phyloP scores from a whole-genome alignment of 2,113 vertebrate species.

The Catharus bicknelli region DNA sequence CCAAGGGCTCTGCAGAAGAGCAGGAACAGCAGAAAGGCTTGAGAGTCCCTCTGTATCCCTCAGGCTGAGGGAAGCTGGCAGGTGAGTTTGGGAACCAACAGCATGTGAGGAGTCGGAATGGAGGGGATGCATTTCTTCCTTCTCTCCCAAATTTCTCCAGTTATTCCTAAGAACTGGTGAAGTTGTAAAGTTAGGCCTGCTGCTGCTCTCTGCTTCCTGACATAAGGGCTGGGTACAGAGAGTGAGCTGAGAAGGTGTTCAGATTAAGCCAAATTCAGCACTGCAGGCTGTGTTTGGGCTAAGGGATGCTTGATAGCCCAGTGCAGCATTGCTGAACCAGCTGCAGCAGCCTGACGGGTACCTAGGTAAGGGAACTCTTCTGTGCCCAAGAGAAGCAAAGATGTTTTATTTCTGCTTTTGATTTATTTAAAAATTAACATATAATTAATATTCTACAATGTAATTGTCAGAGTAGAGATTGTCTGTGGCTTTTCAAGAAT shows the following conservation, averaged over 20 bases:
- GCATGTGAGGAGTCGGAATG: background rate
- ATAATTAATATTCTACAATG: background rate
- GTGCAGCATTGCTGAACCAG: rapidly evolving
- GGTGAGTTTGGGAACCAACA: background rate
- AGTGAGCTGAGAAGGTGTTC: background rate
- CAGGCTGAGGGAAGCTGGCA: background rate
- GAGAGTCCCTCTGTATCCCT: background rate
- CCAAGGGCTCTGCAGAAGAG: background rate
- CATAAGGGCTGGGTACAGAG: background rate
- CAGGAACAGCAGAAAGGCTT: background rate
- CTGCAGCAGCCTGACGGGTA: background rate
- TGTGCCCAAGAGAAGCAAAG: background rate
- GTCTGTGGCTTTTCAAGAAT: background rate
- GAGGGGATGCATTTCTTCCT: background rate
- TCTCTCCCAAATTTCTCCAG: background rate
- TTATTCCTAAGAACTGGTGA: background rate
- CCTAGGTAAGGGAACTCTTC: background rate
- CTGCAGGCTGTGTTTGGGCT: background rate
- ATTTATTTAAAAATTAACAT: background rate
- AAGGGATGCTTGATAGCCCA: background rate
- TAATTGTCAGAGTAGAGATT: background rate
- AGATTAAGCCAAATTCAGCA: background rate
- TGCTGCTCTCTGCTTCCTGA: background rate
- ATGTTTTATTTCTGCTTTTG: background rate
- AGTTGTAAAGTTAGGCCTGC: background rate